Evolutionary conservation across 2,888 invertebrate species (phyloP).

Genomic region (Microchrysa polita): DNA sequence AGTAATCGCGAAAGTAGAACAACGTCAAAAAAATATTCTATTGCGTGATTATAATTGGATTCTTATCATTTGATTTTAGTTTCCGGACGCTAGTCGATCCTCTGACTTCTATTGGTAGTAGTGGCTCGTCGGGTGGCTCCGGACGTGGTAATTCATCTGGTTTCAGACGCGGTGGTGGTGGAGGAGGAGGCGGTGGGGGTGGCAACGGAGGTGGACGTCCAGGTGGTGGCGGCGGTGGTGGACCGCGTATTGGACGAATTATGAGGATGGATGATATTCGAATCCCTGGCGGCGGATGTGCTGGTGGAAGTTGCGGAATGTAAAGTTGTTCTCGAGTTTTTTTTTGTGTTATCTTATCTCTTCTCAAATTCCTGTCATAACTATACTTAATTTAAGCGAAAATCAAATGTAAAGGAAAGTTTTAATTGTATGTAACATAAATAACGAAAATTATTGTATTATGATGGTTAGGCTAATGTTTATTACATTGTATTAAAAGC

Average conservation of each 20-base stretch:
- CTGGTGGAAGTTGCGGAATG: conserved; percentile 50
- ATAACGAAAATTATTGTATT: no score
- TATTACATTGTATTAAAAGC: no score
- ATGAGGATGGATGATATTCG: conserved; percentile 52
- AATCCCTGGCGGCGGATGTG: conserved; percentile 52
- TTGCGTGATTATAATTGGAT: background rate
- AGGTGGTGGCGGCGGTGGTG: conserved; percentile 45
- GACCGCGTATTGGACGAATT: conserved; percentile 51
- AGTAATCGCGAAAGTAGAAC: conserved; percentile 23
- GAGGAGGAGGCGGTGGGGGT: conserved; percentile 47
- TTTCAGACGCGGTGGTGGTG: conserved; percentile 32
- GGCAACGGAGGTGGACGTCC: conserved; percentile 46
- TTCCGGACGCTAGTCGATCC: conserved; percentile 50
- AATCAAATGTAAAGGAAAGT: no score
- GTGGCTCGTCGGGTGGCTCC: conserved; percentile 25
- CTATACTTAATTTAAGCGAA: no score
- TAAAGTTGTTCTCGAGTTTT: background rate
- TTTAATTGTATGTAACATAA: no score
- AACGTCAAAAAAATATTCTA: background rate
- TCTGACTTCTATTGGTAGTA: conserved; percentile 39
- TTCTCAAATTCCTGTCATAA: no score
- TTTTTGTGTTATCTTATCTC: background rate
- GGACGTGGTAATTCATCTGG: conserved; percentile 44
- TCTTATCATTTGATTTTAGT: conserved; percentile 40
- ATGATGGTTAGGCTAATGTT: no score